Evolutionary conservation across 2,888 invertebrate species (phyloP), one percentile per base, ranked within the genome.

Genomic region (Kryphioiulus occultus): DNA sequence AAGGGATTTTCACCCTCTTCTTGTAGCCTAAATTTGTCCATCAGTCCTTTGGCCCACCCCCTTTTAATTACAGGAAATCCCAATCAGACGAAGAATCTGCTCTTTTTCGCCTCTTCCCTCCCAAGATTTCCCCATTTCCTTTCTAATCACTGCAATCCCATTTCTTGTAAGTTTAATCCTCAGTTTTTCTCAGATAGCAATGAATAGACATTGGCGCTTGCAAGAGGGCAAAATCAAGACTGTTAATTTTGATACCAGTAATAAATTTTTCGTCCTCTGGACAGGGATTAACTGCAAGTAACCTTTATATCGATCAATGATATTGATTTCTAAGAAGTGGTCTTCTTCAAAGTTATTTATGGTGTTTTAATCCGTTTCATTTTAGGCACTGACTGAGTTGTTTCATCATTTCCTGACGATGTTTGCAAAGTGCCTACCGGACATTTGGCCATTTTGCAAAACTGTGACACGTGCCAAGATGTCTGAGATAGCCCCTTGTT

Each of bases 1-100:
- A 59, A 59, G 59, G 59, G 59, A 59, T 59, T 59, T 59, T 59
- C 22, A 59, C 59, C 59, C 59, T 59, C 59, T 59, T 59, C 59
- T 22, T 59, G 22, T 22, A 59, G 22, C 59, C 59, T 59, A 59
- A 59, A 22, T 59, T 59, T 59, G 53, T 53, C 53, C 53, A 53
- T 53, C 17, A 17, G 17, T 0, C 17, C 17, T 22, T n/a, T 47
- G 47, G 4, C 47, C 47, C 47, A 17, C 47, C 17, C 47, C 19
- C 12, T 47, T 17, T 17, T 22, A 59, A 59, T 22, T 59, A 59
- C 59, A 59, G 59, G 59, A 59, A 59, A 59, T 22, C n/a, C 59
- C 59, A 59, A 59, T 59, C 59, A 0, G n/a, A 0, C 10, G 17
- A 59, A 59, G 22, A 59, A 59, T 59, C 59, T 59, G 22, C 17